Conservation (phyloP, 2,797 vertebrate species). For the Urocyon cinereoargenteus region DNA sequence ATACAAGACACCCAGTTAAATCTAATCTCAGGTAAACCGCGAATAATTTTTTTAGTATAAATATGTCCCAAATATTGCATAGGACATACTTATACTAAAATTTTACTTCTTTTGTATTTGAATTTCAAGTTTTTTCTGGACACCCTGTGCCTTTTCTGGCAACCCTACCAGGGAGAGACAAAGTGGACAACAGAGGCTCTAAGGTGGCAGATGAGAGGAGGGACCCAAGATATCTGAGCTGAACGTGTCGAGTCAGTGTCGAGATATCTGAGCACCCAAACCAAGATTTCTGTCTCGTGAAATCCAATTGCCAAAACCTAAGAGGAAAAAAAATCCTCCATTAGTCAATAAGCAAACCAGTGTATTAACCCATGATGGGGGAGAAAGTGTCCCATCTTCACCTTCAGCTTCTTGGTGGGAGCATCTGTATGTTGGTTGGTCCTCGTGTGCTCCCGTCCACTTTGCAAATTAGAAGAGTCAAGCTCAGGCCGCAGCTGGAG, state of each 20-base stretch:
- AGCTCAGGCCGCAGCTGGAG: rapidly evolving
- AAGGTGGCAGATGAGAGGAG: background rate
- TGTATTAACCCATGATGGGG: background rate
- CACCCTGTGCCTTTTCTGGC: background rate
- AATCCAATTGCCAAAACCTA: background rate
- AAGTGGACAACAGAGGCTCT: background rate
- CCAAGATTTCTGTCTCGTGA: background rate
- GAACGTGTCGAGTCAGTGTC: background rate
- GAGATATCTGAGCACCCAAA: background rate
- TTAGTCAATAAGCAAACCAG: background rate
- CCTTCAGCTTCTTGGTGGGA: background rate
- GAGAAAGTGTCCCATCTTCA: rapidly evolving
- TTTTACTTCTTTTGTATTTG: background rate
- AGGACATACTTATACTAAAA: background rate
- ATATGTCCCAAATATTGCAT: background rate
- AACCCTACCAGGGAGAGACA: background rate
- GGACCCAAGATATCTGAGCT: background rate
- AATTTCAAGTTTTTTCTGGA: background rate
- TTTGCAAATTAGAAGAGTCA: background rate
- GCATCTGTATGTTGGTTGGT: rapidly evolving
- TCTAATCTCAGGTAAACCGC: background rate
- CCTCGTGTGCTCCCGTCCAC: background rate
- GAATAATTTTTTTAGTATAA: background rate
- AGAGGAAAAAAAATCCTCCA: background rate
- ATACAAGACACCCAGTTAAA: background rate